Evolutionary conservation across 1,140 invertebrate species (phyloP), one percentile per base, ranked within the genome.

Genomic region (Drosophila prosaltans): DNA sequence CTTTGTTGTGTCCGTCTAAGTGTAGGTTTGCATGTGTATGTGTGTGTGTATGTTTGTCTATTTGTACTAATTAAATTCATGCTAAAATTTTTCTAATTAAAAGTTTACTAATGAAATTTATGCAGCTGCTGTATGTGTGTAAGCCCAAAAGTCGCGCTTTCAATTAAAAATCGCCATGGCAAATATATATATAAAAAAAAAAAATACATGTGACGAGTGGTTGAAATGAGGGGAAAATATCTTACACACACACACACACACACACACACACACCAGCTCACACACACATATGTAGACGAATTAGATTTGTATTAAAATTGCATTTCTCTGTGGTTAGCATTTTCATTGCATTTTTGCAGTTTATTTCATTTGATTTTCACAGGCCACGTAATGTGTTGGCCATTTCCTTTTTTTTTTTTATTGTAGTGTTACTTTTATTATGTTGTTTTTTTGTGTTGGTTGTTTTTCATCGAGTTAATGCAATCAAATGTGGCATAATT

Each of bases 61-160:
- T 81, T 68, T 77, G 51, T 74, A 81, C 79, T 81, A 81, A 81
- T 81, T 81, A 81, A 81, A 81, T 81, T 81, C 79, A 77, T 81
- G 70, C 69, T 72, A 55, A 81, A 81, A 81, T 81, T 81, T 81
- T 81, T 81, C 79, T 81, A 81, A 81, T 81, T 81, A 81, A 81
- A 81, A 81, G 78, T 81, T 81, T 81, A 81, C 79, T 81, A 81
- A 81, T 81, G 79, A 81, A 81, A 81, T 81, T 81, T 81, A 81
- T 81, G 78, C 79, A 81, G 79, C 79, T 77, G 72, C 78, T 76
- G 78, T 54, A 48, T 51, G 72, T 57, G 39, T 64, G 51, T 41
- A 81, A 81, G 79, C 78, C 74, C 79, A 81, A 81, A 81, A 81
- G 79, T 81, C 79, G 79, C 65, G 79, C 78, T 81, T 81, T 81